Evolutionary conservation across 2,113 vertebrate species (phyloP).

Genomic region (Verasper variegatus): DNA sequence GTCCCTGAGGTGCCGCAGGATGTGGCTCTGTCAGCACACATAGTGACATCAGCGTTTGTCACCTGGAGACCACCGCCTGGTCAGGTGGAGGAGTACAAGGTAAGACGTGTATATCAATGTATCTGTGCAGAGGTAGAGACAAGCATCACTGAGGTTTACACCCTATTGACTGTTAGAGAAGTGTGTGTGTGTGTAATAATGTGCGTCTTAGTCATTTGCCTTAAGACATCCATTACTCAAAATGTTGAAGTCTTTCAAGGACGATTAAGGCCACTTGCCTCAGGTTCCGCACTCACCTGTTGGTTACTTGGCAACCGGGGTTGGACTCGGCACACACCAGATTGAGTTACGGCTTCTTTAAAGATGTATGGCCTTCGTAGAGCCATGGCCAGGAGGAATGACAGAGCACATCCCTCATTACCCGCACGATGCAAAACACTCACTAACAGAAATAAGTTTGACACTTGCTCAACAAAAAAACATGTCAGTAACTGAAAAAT

Average conservation of each 20-base stretch:
- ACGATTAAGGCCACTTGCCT: slow-evolving; percentile 62
- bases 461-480: background rate
- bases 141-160: background rate
- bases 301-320: slow-evolving; percentile 84
- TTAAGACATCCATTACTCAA: background rate
- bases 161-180: background rate
- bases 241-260: slow-evolving; percentile 42
- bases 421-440: background rate
- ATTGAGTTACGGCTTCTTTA: slow-evolving; percentile 90
- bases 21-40: slow-evolving; percentile 82
- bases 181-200: background rate
- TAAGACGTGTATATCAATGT: slow-evolving; percentile 51
- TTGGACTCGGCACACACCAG: slow-evolving; percentile 72
- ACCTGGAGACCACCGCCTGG: slow-evolving; percentile 85
- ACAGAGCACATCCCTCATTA: slow-evolving; percentile 54
- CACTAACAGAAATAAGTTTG: background rate
- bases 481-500: background rate
- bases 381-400: slow-evolving; percentile 60
- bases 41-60: slow-evolving; percentile 82
- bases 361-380: slow-evolving; percentile 86
- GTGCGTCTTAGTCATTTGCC: background rate
- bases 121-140: background rate
- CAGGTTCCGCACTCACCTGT: slow-evolving; percentile 69
- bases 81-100: slow-evolving; percentile 86
- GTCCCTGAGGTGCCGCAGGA: slow-evolving; percentile 84